Conservation (phyloP, 2,113 vertebrate species). For the Puma concolor region DNA sequence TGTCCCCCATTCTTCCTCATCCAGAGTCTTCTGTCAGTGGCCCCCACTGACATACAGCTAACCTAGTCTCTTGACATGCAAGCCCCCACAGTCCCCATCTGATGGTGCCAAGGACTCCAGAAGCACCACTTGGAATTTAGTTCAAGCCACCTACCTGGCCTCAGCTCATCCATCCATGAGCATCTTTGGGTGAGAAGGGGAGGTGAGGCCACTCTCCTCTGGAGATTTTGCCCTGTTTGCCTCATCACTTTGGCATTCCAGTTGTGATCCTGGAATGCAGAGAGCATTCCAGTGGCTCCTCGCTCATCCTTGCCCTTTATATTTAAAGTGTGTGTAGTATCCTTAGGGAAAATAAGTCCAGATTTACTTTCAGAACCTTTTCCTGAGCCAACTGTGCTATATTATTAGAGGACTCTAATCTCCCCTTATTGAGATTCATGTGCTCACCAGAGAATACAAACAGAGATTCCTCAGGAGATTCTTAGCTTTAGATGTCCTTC, state of each 20-base stretch:
- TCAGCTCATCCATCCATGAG: background rate
- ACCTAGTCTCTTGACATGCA: background rate
- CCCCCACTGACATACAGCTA: background rate
- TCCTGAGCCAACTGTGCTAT: background rate
- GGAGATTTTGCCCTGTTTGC: background rate
- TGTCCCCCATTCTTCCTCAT: background rate
- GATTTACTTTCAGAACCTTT: background rate
- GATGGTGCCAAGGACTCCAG: background rate
- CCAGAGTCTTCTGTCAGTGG: background rate
- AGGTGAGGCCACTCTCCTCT: background rate
- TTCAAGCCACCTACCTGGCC: background rate
- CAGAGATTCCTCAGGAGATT: background rate
- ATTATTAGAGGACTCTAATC: background rate
- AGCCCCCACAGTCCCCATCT: accelerated
- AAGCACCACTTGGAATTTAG: background rate
- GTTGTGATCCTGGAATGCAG: no score
- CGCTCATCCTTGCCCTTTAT: background rate
- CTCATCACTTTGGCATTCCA: background rate
- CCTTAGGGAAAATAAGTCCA: background rate
- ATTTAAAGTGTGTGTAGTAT: background rate
- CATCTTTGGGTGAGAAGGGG: background rate
- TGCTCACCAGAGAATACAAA: background rate
- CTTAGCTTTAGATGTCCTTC: background rate
- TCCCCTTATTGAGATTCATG: background rate
- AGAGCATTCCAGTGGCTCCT: background rate